phyloP scores from a whole-genome alignment of 2,113 vertebrate species.

The Cyanistes caeruleus region DNA sequence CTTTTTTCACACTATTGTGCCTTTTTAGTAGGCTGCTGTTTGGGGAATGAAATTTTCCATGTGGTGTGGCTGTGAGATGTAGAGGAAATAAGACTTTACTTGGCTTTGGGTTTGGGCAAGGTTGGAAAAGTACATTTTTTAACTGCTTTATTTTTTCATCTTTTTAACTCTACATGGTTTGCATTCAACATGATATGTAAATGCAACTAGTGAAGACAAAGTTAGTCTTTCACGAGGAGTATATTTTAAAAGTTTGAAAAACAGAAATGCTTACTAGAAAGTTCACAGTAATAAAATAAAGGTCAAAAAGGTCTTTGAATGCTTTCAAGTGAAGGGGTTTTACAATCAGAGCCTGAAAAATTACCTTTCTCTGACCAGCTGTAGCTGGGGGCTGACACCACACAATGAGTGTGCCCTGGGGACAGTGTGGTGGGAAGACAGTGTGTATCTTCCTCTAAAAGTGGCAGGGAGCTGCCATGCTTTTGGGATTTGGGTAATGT shows the following conservation, averaged over 20 bases:
- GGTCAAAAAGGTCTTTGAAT: neutral
- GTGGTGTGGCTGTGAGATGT: neutral
- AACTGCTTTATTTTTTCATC: accelerated
- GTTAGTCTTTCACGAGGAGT: neutral
- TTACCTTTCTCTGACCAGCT: neutral
- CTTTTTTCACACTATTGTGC: neutral
- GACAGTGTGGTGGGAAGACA: neutral
- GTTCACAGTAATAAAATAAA: neutral
- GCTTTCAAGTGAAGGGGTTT: neutral
- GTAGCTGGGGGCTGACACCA: neutral
- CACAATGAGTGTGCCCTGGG: neutral
- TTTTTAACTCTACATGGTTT: neutral
- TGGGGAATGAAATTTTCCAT: neutral
- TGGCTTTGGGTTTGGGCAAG: neutral
- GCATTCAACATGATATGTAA: neutral
- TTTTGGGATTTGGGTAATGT: neutral
- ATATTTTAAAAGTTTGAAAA: neutral
- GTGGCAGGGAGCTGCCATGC: neutral
- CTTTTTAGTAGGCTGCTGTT: neutral
- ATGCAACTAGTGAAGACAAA: neutral
- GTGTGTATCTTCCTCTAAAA: neutral
- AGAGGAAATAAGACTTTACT: neutral
- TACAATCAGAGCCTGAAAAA: neutral
- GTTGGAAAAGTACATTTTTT: neutral
- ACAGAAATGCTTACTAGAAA: neutral